A percentile compares a stretch with the other conserved stretches of the same genome.
Evolutionary conservation across 2,113 vertebrate genomes (phyloP).

Genomic region (Tichodroma muraria): DNA sequence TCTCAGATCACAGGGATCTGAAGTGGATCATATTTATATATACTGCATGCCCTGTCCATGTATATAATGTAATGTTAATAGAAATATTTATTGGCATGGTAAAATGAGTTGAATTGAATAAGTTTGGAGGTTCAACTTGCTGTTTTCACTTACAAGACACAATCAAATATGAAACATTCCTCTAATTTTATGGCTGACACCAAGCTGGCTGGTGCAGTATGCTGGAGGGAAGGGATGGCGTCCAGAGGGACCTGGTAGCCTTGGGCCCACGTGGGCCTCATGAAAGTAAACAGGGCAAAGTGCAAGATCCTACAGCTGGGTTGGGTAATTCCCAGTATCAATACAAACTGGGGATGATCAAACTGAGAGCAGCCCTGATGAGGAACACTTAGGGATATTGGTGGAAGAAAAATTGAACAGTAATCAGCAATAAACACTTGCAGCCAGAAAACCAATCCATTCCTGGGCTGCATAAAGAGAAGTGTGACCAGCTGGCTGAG

Average conservation of each 20-base stretch:
- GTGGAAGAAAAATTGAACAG: neutral
- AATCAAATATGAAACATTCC: neutral
- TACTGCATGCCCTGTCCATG: neutral
- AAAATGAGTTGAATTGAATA: neutral
- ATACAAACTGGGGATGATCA: neutral
- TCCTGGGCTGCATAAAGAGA: neutral
- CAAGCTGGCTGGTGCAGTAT: neutral
- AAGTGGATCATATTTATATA: neutral
- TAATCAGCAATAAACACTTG: neutral
- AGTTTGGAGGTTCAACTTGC: neutral
- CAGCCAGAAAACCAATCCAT: neutral
- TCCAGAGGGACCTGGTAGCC: neutral
- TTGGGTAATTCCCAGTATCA: neutral
- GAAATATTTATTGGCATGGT: neutral
- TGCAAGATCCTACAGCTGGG: neutral
- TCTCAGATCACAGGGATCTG: accelerated
- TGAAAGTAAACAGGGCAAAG: neutral
- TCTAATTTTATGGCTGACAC: neutral
- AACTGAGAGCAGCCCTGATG: neutral
- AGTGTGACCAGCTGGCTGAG: accelerated
- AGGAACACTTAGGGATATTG: neutral
- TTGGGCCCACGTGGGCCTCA: neutral
- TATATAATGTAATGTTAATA: neutral
- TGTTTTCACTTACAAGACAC: neutral
- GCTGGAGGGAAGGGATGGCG: neutral